Evolutionary conservation across 1,140 invertebrate species (phyloP).

Genomic region (Catajapyx aquilonaris): DNA sequence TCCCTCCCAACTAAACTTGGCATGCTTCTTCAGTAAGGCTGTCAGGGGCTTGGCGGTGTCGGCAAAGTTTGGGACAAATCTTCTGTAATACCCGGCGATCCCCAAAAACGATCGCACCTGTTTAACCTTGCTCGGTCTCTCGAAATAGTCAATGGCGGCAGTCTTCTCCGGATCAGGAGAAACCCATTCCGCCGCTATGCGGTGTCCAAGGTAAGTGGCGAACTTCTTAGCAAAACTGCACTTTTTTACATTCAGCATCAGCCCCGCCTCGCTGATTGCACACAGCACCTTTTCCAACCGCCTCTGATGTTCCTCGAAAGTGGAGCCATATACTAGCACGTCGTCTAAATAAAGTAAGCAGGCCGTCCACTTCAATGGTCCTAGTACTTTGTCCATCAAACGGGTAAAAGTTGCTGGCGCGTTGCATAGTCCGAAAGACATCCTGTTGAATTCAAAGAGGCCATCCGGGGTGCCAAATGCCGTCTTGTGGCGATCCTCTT

Average conservation of each 20-base stretch:
- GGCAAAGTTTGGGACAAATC: constrained; percentile 5
- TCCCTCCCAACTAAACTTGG: too few species aligned
- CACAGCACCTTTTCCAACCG: not conserved
- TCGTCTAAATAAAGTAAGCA: constrained; percentile 6
- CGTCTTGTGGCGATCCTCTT: constrained; percentile 21
- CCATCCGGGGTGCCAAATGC: constrained; percentile 19
- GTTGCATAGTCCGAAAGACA: constrained; percentile 16
- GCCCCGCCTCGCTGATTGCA: too few species aligned
- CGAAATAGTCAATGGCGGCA: constrained; percentile 13
- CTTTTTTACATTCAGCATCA: too few species aligned
- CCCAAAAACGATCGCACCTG: constrained; percentile 15
- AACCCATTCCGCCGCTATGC: too few species aligned
- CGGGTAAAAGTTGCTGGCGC: constrained; percentile 14
- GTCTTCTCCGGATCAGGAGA: constrained; percentile 14
- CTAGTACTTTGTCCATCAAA: constrained; percentile 12
- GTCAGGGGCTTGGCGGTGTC: constrained; percentile 1
- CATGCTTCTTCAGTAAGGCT: too few species aligned
- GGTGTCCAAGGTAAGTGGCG: too few species aligned
- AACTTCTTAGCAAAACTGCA: too few species aligned
- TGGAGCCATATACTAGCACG: not conserved
- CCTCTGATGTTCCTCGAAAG: not conserved
- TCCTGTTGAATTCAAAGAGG: constrained; percentile 16
- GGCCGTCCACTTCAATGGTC: constrained; percentile 3
- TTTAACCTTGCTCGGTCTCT: constrained; percentile 12
- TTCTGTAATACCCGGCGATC: constrained; percentile 7